Base-by-base conservation (phyloP, 1,140 invertebrate genomes). In the Hirudo medicinalis region DNA sequence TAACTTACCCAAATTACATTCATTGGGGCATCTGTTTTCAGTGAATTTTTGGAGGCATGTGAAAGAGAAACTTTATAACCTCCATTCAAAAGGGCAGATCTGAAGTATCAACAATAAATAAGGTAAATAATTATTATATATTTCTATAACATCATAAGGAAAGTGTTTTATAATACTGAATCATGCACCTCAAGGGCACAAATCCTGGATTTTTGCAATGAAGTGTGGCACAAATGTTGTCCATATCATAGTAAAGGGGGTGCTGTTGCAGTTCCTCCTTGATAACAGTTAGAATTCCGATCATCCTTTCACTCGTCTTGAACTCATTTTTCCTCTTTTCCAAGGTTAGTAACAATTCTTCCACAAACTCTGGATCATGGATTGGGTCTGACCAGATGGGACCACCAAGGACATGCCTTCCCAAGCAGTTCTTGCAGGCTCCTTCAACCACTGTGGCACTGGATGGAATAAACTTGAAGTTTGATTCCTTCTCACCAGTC, bases 1-100 rank as follows among this genome's bases (percentile, higher is more conserved):
- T 5, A 13, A 74, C 77, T 75, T 77, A 81, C 93, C 96, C 95
- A 99, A 20, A 99, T 80, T 22, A 96, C 84, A 6, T 84, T 79
- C 54, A 86, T 81, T 0, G 97, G 92, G 0, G 96, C 95, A 82
- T 94, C 84, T 0, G 96, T 98, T 84, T 99, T 99, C 4, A 98
- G 84, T 0, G 92, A 94, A 73, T 88, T 87, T 77, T 88, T 90
- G 68, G 86, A 86, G 69, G 90, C 89, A 83, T 99, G 97, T 0
- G 94, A 95, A 74, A 88, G 87, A 0, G 94, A 97, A 5, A 97
- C 93, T 76, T 86, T 83, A 82, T 92, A 97, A 0, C 94, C 94
- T 17, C 90, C 91, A 85, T 97, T 92, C 27, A 98, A 78, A 67
- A 99, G 80, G 0, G 94, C 95, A 3, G 96, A 99, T 76, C 94